A percentile compares a stretch with the other conserved stretches of the same genome.
These are phyloP conservation scores for Antigone vipio DNA, from an alignment of 2,113 vertebrate species.

Conservation along the genomic window DNA sequence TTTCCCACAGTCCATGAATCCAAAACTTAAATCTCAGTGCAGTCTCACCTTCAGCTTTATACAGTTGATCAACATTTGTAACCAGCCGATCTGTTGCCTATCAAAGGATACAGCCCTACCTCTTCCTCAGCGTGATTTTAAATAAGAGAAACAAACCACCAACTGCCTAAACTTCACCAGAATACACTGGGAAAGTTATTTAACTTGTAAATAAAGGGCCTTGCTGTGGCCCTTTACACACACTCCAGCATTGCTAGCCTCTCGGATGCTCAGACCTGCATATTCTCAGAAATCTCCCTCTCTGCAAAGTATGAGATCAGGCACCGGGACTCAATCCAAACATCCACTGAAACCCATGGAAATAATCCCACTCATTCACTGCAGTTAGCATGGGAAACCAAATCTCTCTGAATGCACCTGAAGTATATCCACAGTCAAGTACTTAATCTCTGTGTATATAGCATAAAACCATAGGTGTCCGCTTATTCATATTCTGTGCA, in stretches of 20 bases:
- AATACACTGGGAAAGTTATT: background rate
- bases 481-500: background rate
- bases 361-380: background rate
- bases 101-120: background rate
- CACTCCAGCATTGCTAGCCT: background rate
- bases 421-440: background rate
- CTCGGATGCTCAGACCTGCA: background rate
- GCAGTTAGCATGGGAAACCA: background rate
- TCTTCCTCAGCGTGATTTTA: background rate
- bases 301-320: background rate
- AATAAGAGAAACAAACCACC: background rate
- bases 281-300: slow-evolving; percentile 4
- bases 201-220: background rate
- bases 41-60: background rate
- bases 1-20: slow-evolving; percentile 31
- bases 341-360: background rate
- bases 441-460: background rate
- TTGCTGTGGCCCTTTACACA: background rate
- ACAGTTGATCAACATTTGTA: background rate
- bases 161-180: background rate
- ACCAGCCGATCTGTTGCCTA: background rate
- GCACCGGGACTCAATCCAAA: background rate
- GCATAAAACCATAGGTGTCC: background rate
- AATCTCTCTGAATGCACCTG: background rate
- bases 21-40: background rate